Conservation (phyloP, 2,888 invertebrate species). For the Ptilodon capucinus region DNA sequence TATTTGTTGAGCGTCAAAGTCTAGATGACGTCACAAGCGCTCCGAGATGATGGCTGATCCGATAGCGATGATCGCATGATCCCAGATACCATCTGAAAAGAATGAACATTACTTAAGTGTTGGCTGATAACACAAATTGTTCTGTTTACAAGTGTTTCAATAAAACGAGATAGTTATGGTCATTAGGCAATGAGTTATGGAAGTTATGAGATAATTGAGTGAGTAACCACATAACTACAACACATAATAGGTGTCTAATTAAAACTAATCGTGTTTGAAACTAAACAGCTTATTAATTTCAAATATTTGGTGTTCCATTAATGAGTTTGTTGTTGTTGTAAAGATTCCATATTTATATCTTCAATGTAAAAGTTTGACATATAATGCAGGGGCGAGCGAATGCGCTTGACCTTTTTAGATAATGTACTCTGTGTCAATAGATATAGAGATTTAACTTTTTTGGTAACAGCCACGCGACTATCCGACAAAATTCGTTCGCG, state of each 20-base stretch:
- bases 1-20: constrained; percentile 29
- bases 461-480: no score
- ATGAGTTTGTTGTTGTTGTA: no score
- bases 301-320: no score
- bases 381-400: no score
- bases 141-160: constrained; percentile 23
- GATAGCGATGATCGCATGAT: constrained; percentile 71
- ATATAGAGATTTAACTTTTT: no score
- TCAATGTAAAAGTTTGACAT: no score
- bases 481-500: no score
- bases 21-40: constrained; percentile 35
- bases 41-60: constrained; percentile 50
- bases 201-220: background rate
- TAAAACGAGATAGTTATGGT: background rate
- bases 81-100: constrained; percentile 67
- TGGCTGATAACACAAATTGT: constrained; percentile 29
- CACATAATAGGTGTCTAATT: constrained; percentile 9
- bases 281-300: background rate
- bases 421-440: no score
- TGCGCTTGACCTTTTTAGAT: no score
- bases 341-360: no score
- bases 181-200: background rate
- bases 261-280: constrained; percentile 10
- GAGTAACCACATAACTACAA: no score
- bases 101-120: constrained; percentile 40